Conservation (phyloP, 2,888 invertebrate species). For the Caenorhabditis zanzibari region DNA sequence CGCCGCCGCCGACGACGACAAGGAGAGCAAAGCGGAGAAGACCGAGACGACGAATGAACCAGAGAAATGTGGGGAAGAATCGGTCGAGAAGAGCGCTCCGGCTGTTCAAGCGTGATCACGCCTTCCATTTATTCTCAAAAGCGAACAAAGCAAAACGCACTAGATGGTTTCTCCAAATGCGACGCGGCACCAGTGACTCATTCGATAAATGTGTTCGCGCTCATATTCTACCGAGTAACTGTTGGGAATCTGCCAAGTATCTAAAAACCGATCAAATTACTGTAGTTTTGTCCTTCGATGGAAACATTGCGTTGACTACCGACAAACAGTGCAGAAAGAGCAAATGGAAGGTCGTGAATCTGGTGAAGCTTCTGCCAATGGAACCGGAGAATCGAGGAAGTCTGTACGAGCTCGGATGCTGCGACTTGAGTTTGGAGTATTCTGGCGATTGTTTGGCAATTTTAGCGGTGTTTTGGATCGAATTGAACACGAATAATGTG, state of each 20-base stretch:
- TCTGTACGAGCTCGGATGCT: slow-evolving; percentile 50
- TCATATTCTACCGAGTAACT: slow-evolving; percentile 43
- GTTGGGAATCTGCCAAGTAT: slow-evolving; percentile 32
- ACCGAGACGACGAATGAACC: slow-evolving; percentile 6
- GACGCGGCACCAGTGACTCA: slow-evolving; percentile 35
- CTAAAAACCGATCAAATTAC: slow-evolving; percentile 28
- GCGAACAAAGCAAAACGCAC: slow-evolving; percentile 37
- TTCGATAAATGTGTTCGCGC: slow-evolving; percentile 50
- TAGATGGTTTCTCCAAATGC: slow-evolving; percentile 1
- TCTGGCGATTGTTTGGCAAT: slow-evolving; percentile 59
- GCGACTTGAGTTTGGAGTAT: slow-evolving; percentile 50
- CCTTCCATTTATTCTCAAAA: slow-evolving; percentile 35
- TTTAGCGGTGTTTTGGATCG: slow-evolving; percentile 64
- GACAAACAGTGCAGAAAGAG: slow-evolving; percentile 41
- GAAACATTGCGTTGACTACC: slow-evolving; percentile 39
- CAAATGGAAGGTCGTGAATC: slow-evolving; percentile 45
- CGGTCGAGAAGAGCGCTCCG: slow-evolving; percentile 12
- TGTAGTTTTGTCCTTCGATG: slow-evolving; percentile 53
- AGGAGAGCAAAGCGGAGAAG: background rate
- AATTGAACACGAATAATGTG: slow-evolving; percentile 43
- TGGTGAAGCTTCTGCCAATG: slow-evolving; percentile 47
- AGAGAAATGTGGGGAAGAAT: slow-evolving; percentile 19
- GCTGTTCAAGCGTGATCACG: slow-evolving; percentile 29
- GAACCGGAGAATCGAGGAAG: slow-evolving; percentile 45
- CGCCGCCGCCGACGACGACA: background rate